Conservation (phyloP, 2,113 vertebrate genomes). For the Nibea albiflora region DNA sequence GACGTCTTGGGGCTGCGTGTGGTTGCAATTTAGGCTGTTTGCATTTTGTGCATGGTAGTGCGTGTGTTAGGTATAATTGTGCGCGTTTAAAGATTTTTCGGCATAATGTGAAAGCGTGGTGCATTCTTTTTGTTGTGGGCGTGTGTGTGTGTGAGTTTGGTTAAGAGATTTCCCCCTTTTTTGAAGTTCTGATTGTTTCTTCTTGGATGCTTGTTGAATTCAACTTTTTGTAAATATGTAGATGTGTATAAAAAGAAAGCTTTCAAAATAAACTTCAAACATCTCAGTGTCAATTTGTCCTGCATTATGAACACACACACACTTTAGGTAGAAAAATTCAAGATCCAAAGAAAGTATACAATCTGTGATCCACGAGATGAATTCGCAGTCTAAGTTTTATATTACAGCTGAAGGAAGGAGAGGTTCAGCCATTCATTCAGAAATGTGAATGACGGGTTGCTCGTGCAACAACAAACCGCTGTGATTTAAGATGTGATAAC, state of each 20-base stretch:
- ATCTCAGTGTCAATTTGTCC: constrained; percentile 28
- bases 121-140: constrained; percentile 57
- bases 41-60: constrained; percentile 76
- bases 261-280: constrained; percentile 77
- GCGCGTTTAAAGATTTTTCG: constrained; percentile 62
- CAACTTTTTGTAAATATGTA: constrained; percentile 85
- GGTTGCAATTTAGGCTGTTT: constrained; percentile 74
- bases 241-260: constrained; percentile 84
- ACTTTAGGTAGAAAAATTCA: background rate
- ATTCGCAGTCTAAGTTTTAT: background rate
- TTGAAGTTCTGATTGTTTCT: constrained; percentile 48
- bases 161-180: constrained; percentile 42
- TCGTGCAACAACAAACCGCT: background rate
- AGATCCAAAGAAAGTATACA: background rate
- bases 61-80: constrained; percentile 57
- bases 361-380: background rate
- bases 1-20: constrained; percentile 45
- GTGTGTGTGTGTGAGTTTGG: constrained; percentile 53
- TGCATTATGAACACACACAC: background rate
- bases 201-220: constrained; percentile 66
- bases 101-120: constrained; percentile 72
- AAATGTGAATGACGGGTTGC: background rate
- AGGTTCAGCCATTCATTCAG: too few relatives aligned
- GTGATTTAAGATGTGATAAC: too few relatives aligned
- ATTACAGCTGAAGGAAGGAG: background rate